Evolutionary conservation across 92 coral and sea anemone species (phyloP).

Genomic region (Heliopora coerulea): DNA sequence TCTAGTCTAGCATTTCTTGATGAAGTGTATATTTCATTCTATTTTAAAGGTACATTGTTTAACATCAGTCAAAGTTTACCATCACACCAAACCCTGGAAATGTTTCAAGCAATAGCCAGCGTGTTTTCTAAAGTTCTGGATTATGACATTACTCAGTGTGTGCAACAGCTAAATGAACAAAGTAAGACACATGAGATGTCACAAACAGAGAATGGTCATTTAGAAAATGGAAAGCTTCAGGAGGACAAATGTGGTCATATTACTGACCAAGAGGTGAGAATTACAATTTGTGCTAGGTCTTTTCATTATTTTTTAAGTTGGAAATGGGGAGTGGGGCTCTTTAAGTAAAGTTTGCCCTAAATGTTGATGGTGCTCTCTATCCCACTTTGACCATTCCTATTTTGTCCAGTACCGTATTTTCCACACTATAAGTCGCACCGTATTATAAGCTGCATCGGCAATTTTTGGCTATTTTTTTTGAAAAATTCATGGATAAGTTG

Average conservation of each 20-base stretch:
- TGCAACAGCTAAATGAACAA: neutral
- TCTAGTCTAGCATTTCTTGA: too few relatives aligned
- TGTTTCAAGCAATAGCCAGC: conserved; percentile 87
- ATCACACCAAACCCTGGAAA: conserved; percentile 64
- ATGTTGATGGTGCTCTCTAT: too few relatives aligned
- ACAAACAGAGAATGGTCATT: neutral
- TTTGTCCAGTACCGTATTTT: too few relatives aligned
- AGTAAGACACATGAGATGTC: neutral
- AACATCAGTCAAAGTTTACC: conserved; percentile 29
- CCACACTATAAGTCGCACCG: too few relatives aligned
- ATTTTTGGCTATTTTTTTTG: too few relatives aligned
- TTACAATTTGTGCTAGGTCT: neutral
- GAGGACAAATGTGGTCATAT: neutral
- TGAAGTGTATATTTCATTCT: neutral
- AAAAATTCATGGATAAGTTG: too few relatives aligned
- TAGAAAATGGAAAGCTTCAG: conserved; percentile 4
- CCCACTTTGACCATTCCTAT: too few relatives aligned
- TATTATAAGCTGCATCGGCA: too few relatives aligned
- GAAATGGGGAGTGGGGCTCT: too few relatives aligned
- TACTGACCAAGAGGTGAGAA: neutral
- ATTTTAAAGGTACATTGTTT: conserved; percentile 28
- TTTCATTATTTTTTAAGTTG: neutral
- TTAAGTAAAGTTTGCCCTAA: too few relatives aligned
- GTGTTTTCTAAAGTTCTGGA: conserved; percentile 80
- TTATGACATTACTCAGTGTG: conserved; percentile 14